Evolutionary conservation across 2,113 vertebrate genomes (phyloP).

Genomic region (Vulpes lagopus): DNA sequence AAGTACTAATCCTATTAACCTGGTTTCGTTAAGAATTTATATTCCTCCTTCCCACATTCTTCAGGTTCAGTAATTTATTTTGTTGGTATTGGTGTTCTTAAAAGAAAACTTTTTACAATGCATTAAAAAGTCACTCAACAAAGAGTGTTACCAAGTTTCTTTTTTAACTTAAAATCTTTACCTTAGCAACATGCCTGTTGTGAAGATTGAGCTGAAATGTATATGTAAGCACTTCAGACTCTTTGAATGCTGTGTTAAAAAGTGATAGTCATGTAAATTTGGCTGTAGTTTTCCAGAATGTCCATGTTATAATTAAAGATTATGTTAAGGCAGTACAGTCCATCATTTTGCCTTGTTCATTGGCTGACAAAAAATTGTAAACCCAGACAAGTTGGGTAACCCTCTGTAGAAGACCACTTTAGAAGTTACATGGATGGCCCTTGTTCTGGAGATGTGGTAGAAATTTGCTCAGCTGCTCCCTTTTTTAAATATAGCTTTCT

Average conservation of each 20-base stretch:
- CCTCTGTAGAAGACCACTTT: neutral
- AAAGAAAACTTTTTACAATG: neutral
- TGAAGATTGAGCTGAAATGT: neutral
- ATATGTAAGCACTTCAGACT: neutral
- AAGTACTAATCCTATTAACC: neutral
- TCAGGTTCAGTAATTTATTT: conserved; percentile 13
- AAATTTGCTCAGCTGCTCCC: neutral
- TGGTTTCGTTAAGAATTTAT: neutral
- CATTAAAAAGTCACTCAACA: neutral
- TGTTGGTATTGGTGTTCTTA: conserved; percentile 43
- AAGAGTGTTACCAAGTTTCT: neutral
- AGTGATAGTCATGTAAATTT: neutral
- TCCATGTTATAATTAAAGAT: neutral
- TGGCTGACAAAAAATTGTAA: neutral
- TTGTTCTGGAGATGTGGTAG: neutral
- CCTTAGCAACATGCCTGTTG: neutral
- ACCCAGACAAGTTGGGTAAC: neutral
- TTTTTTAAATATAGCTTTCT: neutral
- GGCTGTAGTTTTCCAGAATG: neutral
- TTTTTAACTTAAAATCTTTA: neutral
- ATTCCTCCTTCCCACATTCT: neutral
- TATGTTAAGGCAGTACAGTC: neutral
- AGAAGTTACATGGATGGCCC: neutral
- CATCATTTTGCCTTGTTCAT: neutral
- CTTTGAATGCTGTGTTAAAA: neutral